Conservation (phyloP, 2,888 invertebrate species). For the Drosophila trichaetosa region DNA sequence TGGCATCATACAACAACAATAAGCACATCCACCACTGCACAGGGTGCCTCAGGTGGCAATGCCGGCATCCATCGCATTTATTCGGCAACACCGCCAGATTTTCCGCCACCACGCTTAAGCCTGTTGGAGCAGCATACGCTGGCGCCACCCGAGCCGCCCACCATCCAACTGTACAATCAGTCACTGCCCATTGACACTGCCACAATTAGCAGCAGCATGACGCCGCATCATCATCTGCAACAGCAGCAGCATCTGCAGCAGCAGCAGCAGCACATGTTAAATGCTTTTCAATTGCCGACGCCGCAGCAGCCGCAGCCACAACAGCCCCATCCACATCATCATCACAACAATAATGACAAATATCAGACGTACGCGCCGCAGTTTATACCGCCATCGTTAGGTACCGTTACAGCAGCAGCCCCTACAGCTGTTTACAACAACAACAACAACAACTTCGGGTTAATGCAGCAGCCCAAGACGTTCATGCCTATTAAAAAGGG, state of each 20-base stretch:
- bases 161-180: constrained; percentile 70
- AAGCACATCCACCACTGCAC: constrained; percentile 7
- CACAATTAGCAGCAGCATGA: constrained; percentile 29
- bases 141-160: constrained; percentile 72
- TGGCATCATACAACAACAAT: constrained; percentile 60
- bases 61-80: constrained; percentile 57
- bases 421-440: constrained; percentile 45
- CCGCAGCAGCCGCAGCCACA: constrained; percentile 42
- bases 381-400: constrained; percentile 58
- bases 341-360: constrained; percentile 56
- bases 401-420: constrained; percentile 40
- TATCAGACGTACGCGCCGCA: constrained; percentile 73
- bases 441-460: constrained; percentile 51
- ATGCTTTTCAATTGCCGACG: constrained; percentile 62
- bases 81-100: constrained; percentile 74
- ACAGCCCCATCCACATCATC: constrained; percentile 16
- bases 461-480: constrained; percentile 72
- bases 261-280: constrained; percentile 59
- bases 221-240: constrained; percentile 30
- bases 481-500: constrained; percentile 79
- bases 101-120: constrained; percentile 79
- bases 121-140: constrained; percentile 69
- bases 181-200: constrained; percentile 61
- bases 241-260: constrained; percentile 56
- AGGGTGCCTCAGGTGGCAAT: constrained; percentile 8